Base-by-base conservation (phyloP, 2,888 invertebrate species). In the Pterostichus madidus region DNA sequence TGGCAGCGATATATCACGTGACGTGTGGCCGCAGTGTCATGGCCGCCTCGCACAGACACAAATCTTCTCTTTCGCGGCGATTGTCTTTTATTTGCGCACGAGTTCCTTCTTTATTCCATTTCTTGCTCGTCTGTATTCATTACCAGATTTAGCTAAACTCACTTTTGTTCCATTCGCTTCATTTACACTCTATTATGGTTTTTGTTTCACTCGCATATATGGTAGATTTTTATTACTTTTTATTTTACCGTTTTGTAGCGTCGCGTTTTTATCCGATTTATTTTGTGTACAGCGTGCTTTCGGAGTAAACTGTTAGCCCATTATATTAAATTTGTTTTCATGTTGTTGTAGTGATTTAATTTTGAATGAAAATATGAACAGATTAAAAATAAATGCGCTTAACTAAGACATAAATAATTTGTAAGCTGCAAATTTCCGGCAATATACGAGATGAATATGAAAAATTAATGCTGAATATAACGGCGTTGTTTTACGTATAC, bases 191-290 rank as follows among this genome's bases (percentile, higher is more conserved):
- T 15, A 75, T 75, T 75, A 52, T 52, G 17, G 10, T n/a, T 79
- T 75, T 87, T 77, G 73, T 64, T 15, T 64, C 85, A 88, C 86
- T 88, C 88, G 0, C 89, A 90, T 91, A 91, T 44, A 84, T 91
- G 52, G 89, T 90, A 0, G 15, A 6, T 13, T 17, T 24, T 15
- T 6, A 17, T 56, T 59, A 59, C 31, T 24, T 24, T 59, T 59
- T 59, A 59, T 7, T 24, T 17, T 24, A 5, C 24, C 24, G 56
- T 24, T 17, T 8, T 56, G 39, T 5, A 39, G 0, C 39, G 39
- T 39, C 39, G 39, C 5, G 39, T 39, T 39, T 39, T 39, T 7
- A 7, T 39, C 39, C 39, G 39, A 39, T 3, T 39, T 39, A 39
- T 24, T 17, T 56, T 56, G 17, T 56, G 17, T 24, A 11, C 17